A percentile compares a stretch with the other conserved stretches of the same genome.
These are phyloP conservation scores for Hemiscyllium ocellatum DNA, from an alignment of 2,113 vertebrate species.

Conservation along the genomic window DNA sequence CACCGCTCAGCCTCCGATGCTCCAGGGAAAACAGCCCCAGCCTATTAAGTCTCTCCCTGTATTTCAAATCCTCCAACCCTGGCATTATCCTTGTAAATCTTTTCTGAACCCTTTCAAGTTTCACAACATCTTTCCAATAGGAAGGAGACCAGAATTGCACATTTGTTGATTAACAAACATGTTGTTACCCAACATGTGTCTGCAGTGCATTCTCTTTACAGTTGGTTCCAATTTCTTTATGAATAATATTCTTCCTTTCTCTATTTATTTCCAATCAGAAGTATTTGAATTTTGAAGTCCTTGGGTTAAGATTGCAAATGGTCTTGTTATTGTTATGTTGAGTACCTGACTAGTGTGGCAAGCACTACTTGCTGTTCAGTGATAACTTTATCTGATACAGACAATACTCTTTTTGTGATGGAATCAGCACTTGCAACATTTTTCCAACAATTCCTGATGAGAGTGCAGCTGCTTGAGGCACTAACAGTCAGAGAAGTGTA, in stretches of 20 bases:
- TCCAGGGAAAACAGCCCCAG: too few relatives aligned
- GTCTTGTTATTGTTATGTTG: background rate
- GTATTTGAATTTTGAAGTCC: background rate
- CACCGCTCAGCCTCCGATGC: too few relatives aligned
- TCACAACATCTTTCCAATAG: too few relatives aligned
- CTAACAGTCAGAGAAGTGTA: background rate
- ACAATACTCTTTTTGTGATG: background rate
- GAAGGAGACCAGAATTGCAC: too few relatives aligned
- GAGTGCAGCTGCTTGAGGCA: background rate
- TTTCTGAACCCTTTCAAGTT: too few relatives aligned
- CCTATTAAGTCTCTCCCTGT: too few relatives aligned
- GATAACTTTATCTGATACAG: background rate
- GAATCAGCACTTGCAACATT: background rate
- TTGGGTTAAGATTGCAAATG: background rate
- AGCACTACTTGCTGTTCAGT: background rate
- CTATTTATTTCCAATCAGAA: background rate
- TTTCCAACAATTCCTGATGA: background rate
- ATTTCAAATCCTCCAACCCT: too few relatives aligned
- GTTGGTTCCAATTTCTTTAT: background rate
- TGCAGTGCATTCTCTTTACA: background rate
- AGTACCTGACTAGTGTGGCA: background rate
- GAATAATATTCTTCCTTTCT: background rate
- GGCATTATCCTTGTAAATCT: too few relatives aligned
- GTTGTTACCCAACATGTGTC: too few relatives aligned
- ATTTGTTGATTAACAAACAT: too few relatives aligned